phyloP scores from a whole-genome alignment of 2,797 vertebrate species.

The Macrochelys suwanniensis region DNA sequence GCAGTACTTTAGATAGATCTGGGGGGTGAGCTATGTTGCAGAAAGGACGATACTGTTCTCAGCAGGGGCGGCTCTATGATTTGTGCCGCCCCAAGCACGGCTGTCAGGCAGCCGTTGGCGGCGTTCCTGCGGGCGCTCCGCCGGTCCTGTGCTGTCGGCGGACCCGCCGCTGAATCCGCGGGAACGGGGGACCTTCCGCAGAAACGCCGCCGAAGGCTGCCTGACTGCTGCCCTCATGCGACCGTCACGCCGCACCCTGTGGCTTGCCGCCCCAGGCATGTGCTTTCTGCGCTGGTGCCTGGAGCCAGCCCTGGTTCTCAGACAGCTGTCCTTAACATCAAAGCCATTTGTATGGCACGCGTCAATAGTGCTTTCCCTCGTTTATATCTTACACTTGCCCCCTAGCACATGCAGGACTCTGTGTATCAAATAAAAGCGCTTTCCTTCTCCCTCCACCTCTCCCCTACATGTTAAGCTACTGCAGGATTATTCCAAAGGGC shows the following conservation, averaged over 20 bases:
- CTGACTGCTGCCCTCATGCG: no score
- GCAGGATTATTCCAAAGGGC: neutral
- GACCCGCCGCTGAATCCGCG: no score
- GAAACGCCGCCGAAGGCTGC: no score
- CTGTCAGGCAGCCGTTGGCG: no score
- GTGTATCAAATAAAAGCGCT: neutral
- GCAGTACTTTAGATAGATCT: neutral
- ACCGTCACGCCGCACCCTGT: no score
- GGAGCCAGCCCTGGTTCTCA: neutral
- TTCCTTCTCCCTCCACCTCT: neutral
- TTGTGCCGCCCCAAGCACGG: no score
- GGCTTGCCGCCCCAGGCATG: no score
- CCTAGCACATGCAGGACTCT: neutral
- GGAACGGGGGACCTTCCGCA: no score
- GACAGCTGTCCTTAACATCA: neutral
- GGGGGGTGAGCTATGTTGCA: accelerated
- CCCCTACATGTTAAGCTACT: accelerated
- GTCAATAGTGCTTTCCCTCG: neutral
- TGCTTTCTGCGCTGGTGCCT: no score
- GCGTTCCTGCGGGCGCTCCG: no score
- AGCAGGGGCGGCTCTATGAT: no score
- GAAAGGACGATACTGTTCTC: neutral
- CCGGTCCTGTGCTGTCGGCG: no score
- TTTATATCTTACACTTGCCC: neutral
- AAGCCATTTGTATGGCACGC: neutral